Evolutionary conservation across 2,113 vertebrate species (phyloP).

Genomic region (Pelusios castaneus): DNA sequence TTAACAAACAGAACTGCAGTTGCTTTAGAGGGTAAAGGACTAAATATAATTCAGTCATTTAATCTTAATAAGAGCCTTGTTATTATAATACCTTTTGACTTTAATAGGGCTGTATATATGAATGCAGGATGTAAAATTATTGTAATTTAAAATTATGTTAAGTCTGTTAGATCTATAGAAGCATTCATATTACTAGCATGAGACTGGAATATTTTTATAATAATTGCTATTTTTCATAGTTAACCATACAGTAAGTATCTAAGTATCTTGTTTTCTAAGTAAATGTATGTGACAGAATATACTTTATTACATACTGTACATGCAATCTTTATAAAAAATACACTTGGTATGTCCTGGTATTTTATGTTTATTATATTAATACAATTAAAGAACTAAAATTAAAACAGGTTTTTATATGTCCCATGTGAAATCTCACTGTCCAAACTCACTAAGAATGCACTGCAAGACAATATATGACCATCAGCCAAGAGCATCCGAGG

Average conservation of each 20-base stretch:
- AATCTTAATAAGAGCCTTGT: constrained; percentile 75
- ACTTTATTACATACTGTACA: constrained; percentile 53
- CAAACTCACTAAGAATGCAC: constrained; percentile 9
- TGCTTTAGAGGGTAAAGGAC: constrained; percentile 59
- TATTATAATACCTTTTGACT: constrained; percentile 75
- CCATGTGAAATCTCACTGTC: constrained; percentile 46
- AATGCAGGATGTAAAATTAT: constrained; percentile 69
- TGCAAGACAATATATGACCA: constrained; percentile 16
- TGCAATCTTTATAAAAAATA: constrained; percentile 64
- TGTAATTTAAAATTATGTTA: constrained; percentile 79
- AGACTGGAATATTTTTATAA: constrained; percentile 78
- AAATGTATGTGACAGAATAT: constrained; percentile 64
- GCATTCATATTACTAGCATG: constrained; percentile 73
- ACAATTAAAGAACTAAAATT: constrained; percentile 64
- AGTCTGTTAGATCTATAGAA: constrained; percentile 73
- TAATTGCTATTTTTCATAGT: constrained; percentile 78
- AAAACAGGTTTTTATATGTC: constrained; percentile 45
- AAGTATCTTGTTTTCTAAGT: constrained; percentile 76
- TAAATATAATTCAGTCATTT: constrained; percentile 75
- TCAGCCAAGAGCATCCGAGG: constrained; percentile 37
- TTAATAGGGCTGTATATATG: constrained; percentile 72
- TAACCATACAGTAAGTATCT: constrained; percentile 67
- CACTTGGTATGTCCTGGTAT: constrained; percentile 62
- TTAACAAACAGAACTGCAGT: constrained; percentile 61
- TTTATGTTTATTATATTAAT: constrained; percentile 66